These are phyloP conservation scores for Ageneiosus marmoratus DNA, from an alignment of 2,113 vertebrate species.

Conservation along the genomic window DNA sequence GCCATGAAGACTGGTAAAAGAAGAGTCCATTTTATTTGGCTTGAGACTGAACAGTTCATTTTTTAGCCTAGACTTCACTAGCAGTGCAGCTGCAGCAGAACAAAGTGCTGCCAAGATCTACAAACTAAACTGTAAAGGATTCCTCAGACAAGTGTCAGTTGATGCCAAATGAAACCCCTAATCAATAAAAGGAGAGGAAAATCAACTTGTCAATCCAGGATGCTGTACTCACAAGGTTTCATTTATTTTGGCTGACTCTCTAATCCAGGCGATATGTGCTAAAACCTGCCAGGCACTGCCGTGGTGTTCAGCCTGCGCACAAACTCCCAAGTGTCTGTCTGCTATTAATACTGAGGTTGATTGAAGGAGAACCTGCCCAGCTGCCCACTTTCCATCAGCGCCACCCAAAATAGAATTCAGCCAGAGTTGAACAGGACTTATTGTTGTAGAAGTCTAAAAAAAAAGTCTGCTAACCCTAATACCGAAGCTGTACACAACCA, in stretches of 20 bases:
- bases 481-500: conserved; percentile 36
- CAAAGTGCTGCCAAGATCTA: conserved; percentile 27
- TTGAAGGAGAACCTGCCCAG: conserved; percentile 49
- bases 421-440: conserved; percentile 25
- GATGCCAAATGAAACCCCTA: conserved; percentile 2
- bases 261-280: conserved; percentile 54
- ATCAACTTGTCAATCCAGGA: not conserved
- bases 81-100: conserved; percentile 17
- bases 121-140: conserved; percentile 20
- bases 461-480: conserved; percentile 23
- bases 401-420: conserved; percentile 52
- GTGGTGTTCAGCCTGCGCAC: not conserved
- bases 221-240: conserved; percentile 5
- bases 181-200: not conserved
- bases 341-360: conserved; percentile 56
- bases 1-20: not conserved
- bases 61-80: not conserved
- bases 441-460: conserved; percentile 20
- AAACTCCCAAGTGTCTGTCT: conserved; percentile 39
- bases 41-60: conserved; percentile 21
- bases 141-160: not conserved
- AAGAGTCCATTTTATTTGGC: conserved; percentile 13
- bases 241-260: conserved; percentile 60
- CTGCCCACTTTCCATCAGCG: conserved; percentile 49
- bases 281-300: conserved; percentile 51